Conservation (phyloP, 1,140 invertebrate genomes). For the Onthophagus taurus region DNA sequence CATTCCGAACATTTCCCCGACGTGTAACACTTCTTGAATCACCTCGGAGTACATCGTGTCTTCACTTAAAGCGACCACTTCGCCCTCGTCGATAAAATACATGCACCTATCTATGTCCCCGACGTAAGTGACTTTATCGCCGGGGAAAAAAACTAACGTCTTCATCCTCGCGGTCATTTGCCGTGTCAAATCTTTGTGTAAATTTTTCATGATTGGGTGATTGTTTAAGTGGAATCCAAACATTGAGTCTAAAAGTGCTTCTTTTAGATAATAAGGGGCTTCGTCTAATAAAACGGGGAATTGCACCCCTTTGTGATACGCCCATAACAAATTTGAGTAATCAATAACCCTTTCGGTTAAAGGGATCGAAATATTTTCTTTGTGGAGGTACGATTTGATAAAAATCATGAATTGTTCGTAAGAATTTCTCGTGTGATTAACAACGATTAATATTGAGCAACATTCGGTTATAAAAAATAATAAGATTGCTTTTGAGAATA, state of each 20-base stretch:
- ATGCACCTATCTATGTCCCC: constrained; percentile 11
- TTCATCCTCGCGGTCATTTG: constrained; percentile 12
- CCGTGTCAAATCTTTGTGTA: constrained; percentile 18
- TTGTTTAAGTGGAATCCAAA: constrained; percentile 18
- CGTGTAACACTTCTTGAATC: constrained; percentile 8
- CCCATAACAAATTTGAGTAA: constrained; percentile 12
- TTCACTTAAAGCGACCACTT: constrained; percentile 11
- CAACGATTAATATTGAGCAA: constrained; percentile 11
- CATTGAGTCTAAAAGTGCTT: constrained; percentile 20
- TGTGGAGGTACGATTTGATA: constrained; percentile 1
- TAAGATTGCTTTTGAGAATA: constrained; percentile 5
- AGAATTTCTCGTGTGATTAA: neutral
- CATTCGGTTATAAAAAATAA: constrained; percentile 14
- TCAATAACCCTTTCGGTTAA: constrained; percentile 7
- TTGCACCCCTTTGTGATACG: constrained; percentile 11
- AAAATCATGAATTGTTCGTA: constrained; percentile 12
- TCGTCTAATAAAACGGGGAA: constrained; percentile 16
- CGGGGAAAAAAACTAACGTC: constrained; percentile 8
- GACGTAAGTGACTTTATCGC: constrained; percentile 4
- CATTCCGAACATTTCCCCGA: constrained; percentile 18
- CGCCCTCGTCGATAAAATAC: constrained; percentile 14
- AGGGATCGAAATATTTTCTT: constrained; percentile 4
- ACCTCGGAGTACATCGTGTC: constrained; percentile 15
- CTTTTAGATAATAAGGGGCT: constrained; percentile 19
- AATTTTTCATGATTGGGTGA: constrained; percentile 15